Evolutionary conservation across 2,888 invertebrate species (phyloP), one percentile per base, ranked within the genome.

Genomic region (Aspidapion aeneum): DNA sequence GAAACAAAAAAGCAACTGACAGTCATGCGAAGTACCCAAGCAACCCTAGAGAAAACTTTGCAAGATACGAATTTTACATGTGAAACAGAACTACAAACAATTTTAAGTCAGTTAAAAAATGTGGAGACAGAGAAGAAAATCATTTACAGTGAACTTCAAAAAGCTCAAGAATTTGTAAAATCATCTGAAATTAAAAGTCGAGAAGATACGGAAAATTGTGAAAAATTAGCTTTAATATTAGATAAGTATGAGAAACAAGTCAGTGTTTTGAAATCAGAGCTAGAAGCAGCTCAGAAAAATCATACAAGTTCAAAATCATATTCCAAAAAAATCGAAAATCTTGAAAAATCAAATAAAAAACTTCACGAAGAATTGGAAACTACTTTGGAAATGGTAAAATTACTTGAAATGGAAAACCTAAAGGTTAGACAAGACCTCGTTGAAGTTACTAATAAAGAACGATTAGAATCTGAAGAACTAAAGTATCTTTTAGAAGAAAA

Each of bases 241-340:
- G 74, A 74, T 56, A 69, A 64, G 5, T 74, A 75, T 55, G 73
- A 75, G 63, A 66, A 70, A 52, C 70, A 73, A 69, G 74, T 75
- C 1, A 70, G 65, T 22, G 55, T 62, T 35, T 64, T 75, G 22
- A 79, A 80, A 62, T 74, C 78, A 60, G 78, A 79, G 64, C 71
- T 82, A 2, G 75, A 75, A 55, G 69, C 57, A 35, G 22, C 55
- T n/a, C 51, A 17, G 20, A 52, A 55, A 52, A 55, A 21, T 60
- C 19, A 21, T 9, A 21, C 55, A 19, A 7, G 57, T 18, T 17
- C 18, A 48, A 61, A 21, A 50, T 55, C 1, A 12, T 3, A 57
- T 19, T 17, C 55, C 18, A 64, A 55, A 22, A 20, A 35, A 20
- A 49, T 49, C 21, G 49, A 59, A 50, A n/a, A 21, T 17, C 55